Base-by-base conservation (phyloP, 1,140 invertebrate genomes). In the Ceratitis capitata region DNA sequence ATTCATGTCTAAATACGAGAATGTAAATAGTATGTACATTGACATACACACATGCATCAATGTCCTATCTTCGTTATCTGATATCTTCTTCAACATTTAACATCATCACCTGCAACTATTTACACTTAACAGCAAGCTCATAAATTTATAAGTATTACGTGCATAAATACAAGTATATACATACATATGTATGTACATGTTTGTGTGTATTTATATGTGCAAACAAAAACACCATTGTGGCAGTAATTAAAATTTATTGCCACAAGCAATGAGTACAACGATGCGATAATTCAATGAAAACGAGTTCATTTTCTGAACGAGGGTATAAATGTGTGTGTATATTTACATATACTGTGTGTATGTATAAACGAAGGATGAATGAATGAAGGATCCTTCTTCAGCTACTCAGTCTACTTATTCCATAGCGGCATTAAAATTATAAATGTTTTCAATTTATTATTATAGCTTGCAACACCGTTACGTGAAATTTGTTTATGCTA, bases 401-500 rank as follows among this genome's bases (percentile, higher is more conserved):
- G 0, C 5, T 53, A 53, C 2, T 19, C 3, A 16, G 23, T n/a
- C 5, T 16, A 69, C 61, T 35, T 69, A 39, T 69, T 35, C 16
- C 61, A 35, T 69, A 69, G 61, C 61, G 32, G 61, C 32, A 69
- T 69, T 69, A 69, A 69, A 69, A 69, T 69, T 69, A 69, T 69
- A 69, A 69, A 69, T 69, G 61, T 69, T 69, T 69, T 69, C 61
- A 69, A 69, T 69, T 69, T 69, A 69, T 69, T 69, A 69, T 32
- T 69, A 69, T 69, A 69, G 61, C 61, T 69, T 69, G 61, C 61
- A 69, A 69, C 61, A 69, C 61, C 61, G 61, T 69, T 69, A 69
- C 61, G 61, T 69, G 61, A 69, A 69, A 69, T 69, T 69, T 69
- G 61, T 69, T 69, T 69, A 69, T 69, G 61, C 61, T 69, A 69